Base-by-base conservation (phyloP, 2,113 vertebrate species). In the Sphaerodactylus townsendi region DNA sequence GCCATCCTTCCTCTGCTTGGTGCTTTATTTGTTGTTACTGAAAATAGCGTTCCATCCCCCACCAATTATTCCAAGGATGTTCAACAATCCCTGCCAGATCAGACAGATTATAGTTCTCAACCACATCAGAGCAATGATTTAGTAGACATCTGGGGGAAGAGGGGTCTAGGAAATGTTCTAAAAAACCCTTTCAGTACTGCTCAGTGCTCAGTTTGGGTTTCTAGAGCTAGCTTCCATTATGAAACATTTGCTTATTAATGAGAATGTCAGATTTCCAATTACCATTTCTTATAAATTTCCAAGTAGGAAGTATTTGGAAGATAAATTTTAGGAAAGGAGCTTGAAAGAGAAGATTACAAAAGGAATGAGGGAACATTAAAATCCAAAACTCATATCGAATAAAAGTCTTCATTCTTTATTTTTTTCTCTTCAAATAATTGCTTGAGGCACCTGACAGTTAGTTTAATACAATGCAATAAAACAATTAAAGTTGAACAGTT, bases 21-120 rank as follows among this genome's bases (percentile, higher is more conserved):
- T 66, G 28, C 64, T 86, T 90, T 68, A 48, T 77, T 86, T 88
- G 62, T 78, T 81, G 17, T 17, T 89, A 82, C 25, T 65, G 80
- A 76, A 91, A 88, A 83, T 50, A 76, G 6, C 59, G 4, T 44
- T 78, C 39, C 37, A 14, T 8, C 30, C 62, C 82, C 14, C 9
- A 3, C 35, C 74, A 15, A 2, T 69, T 84, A 83, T 17, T 41
- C 37, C 37, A 84, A 77, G 53, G 56, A 59, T 10, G 17, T 10
- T 6, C 56, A 19, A 69, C 68, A 66, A 39, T 75, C 9, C 33
- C 62, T 41, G 41, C 53, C 33, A 53, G 35, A 56, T n/a, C 46
- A 83, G 62, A 56, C 17, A 13, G 33, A 30, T 76, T 50, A 77
- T n/a, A 50, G 13, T 17, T 74, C 10, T 28, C 65, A 82, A 17